phyloP scores from a whole-genome alignment of 1,140 invertebrate genomes.

The Cherax destructor region DNA sequence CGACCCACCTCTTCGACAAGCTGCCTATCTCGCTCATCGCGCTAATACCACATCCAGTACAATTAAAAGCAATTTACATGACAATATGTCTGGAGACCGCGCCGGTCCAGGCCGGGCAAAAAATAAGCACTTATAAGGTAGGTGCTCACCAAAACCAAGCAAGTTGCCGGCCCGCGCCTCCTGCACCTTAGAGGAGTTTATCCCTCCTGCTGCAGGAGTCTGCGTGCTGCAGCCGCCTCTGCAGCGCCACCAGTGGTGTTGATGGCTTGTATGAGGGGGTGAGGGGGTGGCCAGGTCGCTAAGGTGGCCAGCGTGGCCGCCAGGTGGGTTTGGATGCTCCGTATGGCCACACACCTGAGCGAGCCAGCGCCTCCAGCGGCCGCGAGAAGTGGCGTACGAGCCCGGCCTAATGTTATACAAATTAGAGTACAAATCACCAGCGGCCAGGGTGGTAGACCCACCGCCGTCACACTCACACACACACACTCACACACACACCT shows the following conservation, averaged over 20 bases:
- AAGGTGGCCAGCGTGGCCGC: background rate
- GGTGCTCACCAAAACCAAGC: constrained; percentile 31
- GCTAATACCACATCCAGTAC: constrained; percentile 66
- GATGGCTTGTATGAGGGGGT: constrained; percentile 7
- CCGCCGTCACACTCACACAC: background rate
- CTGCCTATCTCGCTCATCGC: constrained; percentile 60
- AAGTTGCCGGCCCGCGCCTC: background rate
- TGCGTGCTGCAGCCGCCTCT: no score
- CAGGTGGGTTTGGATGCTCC: constrained; percentile 2
- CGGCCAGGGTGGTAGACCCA: background rate
- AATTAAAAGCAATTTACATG: constrained; percentile 69
- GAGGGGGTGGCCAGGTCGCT: background rate
- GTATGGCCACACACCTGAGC: constrained; percentile 19
- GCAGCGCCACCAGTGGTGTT: background rate
- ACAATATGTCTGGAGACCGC: constrained; percentile 67
- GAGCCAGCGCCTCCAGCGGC: background rate
- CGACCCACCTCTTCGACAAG: constrained; percentile 14
- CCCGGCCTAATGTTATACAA: constrained; percentile 63
- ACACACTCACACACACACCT: background rate
- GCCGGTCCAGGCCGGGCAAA: constrained; percentile 40
- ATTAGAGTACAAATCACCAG: constrained; percentile 65
- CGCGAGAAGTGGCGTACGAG: constrained; percentile 45
- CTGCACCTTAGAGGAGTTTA: no score
- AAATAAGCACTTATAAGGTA: constrained; percentile 63
- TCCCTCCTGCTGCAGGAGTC: no score